Evolutionary conservation across 2,797 vertebrate species (phyloP), one percentile per base, ranked within the genome.

Genomic region (Crenuchus spilurus): DNA sequence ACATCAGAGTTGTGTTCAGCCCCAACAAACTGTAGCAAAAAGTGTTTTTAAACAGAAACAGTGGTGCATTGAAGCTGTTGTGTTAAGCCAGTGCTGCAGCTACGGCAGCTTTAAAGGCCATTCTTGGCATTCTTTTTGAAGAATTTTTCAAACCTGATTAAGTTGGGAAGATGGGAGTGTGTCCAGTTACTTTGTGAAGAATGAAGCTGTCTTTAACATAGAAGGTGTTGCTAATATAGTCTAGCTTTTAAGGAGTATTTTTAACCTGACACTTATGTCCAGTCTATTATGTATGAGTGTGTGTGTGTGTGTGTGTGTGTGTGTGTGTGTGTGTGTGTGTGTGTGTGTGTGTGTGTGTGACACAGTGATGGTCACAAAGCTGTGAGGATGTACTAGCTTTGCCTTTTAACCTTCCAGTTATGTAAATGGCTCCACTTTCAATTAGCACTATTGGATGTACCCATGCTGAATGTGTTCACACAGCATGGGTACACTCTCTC

Each of bases 391-490:
- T 26, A 54, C 42, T 44, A 66, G 37, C 58, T 61, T 54, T 54
- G 52, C 54, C 16, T 77, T 55, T 72, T 67, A 75, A 52, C 44
- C 5, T 31, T 71, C 70, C 26, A 60, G 85, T 90, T 90, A 91
- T 81, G 86, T 90, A 91, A 91, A 87, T 68, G 77, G 81, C 82
- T 88, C 69, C 26, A 74, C 76, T 69, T 84, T 89, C 84, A 82
- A 88, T 89, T 88, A 87, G 80, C 81, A 51, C 55, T 87, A 85
- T 90, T 86, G 88, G 86, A 58, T 70, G 49, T 42, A n/a, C 26
- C 62, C 20, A 13, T 18, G 42, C 61, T 84, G 66, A 81, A 67
- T 77, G 67, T 48, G 62, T 73, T 65, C 75, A 75, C 55, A 77
- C 77, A 69, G 72, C 65, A 68, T 80, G 79, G 46, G 51, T 79